A percentile compares a stretch with the other conserved stretches of the same genome.
phyloP scores from a whole-genome alignment of 2,797 vertebrate species.

The Carcharodon carcharias region DNA sequence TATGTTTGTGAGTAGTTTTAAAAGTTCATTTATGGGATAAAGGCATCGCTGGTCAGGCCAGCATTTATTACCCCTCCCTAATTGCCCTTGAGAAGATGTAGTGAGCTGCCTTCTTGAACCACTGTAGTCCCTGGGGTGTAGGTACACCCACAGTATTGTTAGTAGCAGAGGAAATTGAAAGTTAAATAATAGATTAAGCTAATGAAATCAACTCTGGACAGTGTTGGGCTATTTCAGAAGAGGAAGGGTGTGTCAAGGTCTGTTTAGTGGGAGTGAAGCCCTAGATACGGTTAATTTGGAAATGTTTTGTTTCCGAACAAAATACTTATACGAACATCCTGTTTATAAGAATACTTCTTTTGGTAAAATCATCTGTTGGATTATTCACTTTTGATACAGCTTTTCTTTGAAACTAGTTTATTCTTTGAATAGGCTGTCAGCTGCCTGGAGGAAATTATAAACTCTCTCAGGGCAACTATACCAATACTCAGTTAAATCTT shows the following conservation, averaged over 20 bases:
- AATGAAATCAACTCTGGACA: background rate
- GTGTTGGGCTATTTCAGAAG: background rate
- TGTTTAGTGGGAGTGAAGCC: background rate
- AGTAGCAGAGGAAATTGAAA: constrained; percentile 3
- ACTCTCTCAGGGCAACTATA: background rate
- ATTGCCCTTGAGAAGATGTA: too few species aligned
- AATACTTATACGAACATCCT: constrained; percentile 18
- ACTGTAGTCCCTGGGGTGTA: too few species aligned
- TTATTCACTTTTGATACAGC: background rate
- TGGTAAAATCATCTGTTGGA: background rate
- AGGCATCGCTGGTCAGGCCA: too few species aligned
- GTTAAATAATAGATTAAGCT: background rate
- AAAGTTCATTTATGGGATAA: too few species aligned
- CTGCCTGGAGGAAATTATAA: background rate
- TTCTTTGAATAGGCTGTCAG: background rate
- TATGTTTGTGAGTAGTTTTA: background rate
- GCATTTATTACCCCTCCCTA: too few species aligned
- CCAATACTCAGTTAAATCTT: background rate
- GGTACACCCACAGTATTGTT: background rate
- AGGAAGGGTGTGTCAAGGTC: background rate
- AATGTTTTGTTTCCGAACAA: constrained; percentile 22
- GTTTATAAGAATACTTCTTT: constrained; percentile 9
- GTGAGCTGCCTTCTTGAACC: too few species aligned
- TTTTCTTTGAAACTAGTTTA: background rate
- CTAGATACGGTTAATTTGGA: constrained; percentile 16